A percentile compares a stretch with the other conserved stretches of the same genome.
Evolutionary conservation across 2,797 vertebrate genomes (phyloP).

Genomic region (Carcharodon carcharias): DNA sequence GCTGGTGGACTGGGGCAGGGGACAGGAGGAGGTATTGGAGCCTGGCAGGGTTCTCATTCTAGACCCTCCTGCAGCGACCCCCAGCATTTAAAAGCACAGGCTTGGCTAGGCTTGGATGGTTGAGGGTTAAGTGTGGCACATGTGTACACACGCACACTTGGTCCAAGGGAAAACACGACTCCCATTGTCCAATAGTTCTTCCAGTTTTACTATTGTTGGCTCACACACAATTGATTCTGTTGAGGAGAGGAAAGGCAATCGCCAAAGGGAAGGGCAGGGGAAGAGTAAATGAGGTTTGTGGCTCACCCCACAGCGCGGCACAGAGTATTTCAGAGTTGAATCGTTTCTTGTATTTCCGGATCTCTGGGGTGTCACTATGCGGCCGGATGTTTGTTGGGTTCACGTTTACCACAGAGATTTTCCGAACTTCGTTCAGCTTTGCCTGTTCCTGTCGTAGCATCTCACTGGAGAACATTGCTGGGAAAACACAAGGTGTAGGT

Average conservation of each 20-base stretch:
- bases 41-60: background rate
- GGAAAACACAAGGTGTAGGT: constrained; percentile 43
- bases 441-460: constrained; percentile 90
- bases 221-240: background rate
- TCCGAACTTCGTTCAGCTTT: constrained; percentile 88
- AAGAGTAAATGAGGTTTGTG: background rate
- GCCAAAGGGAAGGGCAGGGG: background rate
- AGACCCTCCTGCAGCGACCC: background rate
- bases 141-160: too few species aligned
- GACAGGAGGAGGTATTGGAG: background rate
- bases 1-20: too few species aligned
- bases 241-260: background rate
- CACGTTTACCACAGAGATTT: constrained; percentile 96
- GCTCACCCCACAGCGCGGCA: constrained; percentile 89
- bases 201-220: background rate
- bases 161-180: background rate
- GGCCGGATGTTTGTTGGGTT: constrained; percentile 97
- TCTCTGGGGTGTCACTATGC: constrained; percentile 96
- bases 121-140: too few species aligned
- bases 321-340: constrained; percentile 98
- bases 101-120: background rate
- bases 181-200: background rate
- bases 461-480: constrained; percentile 82
- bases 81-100: background rate
- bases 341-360: constrained; percentile 97